Percentiles rank a stretch among this genome's conserved stretches.
Evolutionary conservation across 2,113 vertebrate species (phyloP).

Genomic region (Oreochromis tanganicae): DNA sequence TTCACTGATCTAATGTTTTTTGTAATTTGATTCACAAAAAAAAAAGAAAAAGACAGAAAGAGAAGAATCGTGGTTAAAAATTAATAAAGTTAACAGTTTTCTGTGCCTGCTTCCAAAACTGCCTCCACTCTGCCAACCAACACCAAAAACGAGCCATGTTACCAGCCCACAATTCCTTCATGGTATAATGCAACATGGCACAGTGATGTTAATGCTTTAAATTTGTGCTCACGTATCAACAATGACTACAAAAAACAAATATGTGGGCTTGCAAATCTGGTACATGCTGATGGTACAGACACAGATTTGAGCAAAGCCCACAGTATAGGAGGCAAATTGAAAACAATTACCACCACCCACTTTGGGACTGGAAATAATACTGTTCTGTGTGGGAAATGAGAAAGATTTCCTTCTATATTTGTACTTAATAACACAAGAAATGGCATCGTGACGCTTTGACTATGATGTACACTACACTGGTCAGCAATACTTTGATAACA

Average conservation of each 20-base stretch:
- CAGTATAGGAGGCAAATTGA: conserved; percentile 22
- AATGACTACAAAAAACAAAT: conserved; percentile 18
- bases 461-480: not conserved
- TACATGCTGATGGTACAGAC: conserved; percentile 35
- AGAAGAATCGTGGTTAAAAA: not conserved
- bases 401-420: conserved; percentile 25
- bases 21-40: not conserved
- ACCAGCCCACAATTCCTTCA: conserved; percentile 33
- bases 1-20: not conserved
- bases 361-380: conserved; percentile 14
- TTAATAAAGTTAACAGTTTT: not conserved
- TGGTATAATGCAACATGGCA: conserved; percentile 46
- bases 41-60: not conserved
- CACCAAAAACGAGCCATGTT: conserved; percentile 18
- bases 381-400: conserved; percentile 25
- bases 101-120: not conserved
- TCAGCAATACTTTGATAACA: not conserved
- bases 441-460: not conserved
- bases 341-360: conserved; percentile 25
- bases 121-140: not conserved
- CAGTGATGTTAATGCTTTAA: conserved; percentile 14
- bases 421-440: not conserved
- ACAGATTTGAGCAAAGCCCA: conserved; percentile 26
- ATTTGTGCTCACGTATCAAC: conserved; percentile 4
- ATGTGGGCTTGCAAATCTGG: conserved; percentile 26